Percentiles rank a stretch among this genome's conserved stretches.
Conservation (phyloP, 2,113 vertebrate species). For the Cryptomyrus ogoouensis region DNA sequence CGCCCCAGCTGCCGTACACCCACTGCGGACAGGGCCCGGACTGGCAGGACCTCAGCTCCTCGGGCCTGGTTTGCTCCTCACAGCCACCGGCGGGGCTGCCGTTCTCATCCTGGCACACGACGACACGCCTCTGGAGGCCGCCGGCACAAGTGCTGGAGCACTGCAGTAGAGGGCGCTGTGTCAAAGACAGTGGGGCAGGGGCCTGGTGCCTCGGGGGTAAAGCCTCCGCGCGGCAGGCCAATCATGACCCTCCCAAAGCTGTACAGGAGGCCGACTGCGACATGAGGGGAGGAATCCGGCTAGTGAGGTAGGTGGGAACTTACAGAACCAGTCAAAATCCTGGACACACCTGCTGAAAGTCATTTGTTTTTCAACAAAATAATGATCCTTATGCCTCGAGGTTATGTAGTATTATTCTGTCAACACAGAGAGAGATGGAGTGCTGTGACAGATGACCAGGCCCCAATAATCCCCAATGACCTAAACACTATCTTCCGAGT, state of each 20-base stretch:
- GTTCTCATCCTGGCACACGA: constrained; percentile 96
- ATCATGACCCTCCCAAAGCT: not conserved
- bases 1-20: constrained; percentile 82
- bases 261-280: not conserved
- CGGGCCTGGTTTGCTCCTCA: constrained; percentile 76
- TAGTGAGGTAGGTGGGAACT: not conserved
- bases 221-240: not conserved
- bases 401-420: not conserved
- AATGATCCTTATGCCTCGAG: not conserved
- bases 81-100: constrained; percentile 82
- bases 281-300: not conserved
- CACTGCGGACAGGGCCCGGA: constrained; percentile 93
- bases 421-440: not conserved
- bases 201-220: not conserved
- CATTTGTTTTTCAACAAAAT: not conserved
- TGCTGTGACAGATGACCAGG: not conserved
- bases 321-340: not conserved
- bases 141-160: constrained; percentile 95
- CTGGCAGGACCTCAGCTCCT: constrained; percentile 85
- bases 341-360: not conserved
- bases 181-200: constrained; percentile 14
- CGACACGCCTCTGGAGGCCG: constrained; percentile 91
- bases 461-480: not conserved
- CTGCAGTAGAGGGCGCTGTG: constrained; percentile 52
- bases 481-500: not conserved